Conservation (phyloP, 1,140 invertebrate genomes). For the Drosophila bocki region DNA sequence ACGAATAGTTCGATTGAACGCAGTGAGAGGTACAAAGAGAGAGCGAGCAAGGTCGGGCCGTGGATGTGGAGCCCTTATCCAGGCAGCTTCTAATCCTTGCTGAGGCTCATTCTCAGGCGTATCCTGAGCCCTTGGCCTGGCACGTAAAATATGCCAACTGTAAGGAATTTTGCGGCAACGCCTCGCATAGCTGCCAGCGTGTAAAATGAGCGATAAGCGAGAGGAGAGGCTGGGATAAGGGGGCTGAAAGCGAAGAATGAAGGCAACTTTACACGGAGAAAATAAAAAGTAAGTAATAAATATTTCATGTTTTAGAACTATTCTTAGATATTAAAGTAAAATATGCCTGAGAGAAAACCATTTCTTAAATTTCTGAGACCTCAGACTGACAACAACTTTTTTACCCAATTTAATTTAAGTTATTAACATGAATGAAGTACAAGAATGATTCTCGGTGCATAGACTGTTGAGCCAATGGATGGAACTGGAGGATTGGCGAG, state of each 20-base stretch:
- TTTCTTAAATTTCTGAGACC: not conserved
- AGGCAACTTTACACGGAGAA: conserved; percentile 13
- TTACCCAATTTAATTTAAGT: not conserved
- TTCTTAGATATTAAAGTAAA: not conserved
- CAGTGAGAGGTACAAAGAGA: not conserved
- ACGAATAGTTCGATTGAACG: conserved; percentile 56
- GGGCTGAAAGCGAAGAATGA: not conserved
- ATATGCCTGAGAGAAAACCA: not conserved
- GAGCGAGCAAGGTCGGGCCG: conserved; percentile 5
- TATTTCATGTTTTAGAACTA: not conserved
- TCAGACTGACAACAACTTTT: not conserved
- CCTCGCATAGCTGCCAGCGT: conserved; percentile 74
- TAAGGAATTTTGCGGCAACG: conserved; percentile 73
- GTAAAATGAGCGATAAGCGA: conserved; percentile 81
- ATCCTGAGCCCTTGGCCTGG: conserved; percentile 50
- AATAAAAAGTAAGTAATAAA: not conserved
- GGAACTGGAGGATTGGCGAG: not conserved
- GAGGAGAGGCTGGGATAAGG: conserved; percentile 4
- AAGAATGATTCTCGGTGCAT: conserved; percentile 4
- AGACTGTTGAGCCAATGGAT: conserved; percentile 17
- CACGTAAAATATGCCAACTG: conserved; percentile 79
- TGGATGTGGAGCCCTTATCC: conserved; percentile 19
- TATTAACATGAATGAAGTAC: too few species aligned
- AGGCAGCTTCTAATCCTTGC: conserved; percentile 63
- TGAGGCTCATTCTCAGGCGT: conserved; percentile 31